Evolutionary conservation across 2,888 invertebrate genomes (phyloP).

Genomic region (Drosophila demipolita): DNA sequence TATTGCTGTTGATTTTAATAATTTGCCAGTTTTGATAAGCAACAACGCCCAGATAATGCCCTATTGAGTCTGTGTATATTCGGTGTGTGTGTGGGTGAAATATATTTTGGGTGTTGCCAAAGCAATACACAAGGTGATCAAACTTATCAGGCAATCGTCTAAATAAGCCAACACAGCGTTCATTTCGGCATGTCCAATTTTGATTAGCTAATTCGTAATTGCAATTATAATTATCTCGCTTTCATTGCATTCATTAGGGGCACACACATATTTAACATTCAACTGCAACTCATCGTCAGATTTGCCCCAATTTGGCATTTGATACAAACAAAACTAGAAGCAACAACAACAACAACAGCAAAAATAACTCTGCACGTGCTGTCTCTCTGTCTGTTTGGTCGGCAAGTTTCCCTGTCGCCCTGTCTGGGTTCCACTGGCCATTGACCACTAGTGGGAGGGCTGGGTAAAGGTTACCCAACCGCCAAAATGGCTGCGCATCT

Average conservation of each 20-base stretch:
- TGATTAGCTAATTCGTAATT: slow-evolving; percentile 22
- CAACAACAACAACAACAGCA: slow-evolving; percentile 12
- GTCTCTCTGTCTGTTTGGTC: background rate
- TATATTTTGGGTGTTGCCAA: slow-evolving; percentile 12
- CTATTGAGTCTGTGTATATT: slow-evolving; percentile 40
- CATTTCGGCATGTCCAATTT: slow-evolving; percentile 20
- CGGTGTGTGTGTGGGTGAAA: background rate
- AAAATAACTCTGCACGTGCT: background rate
- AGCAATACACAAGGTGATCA: background rate
- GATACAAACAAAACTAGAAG: background rate
- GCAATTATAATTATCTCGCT: slow-evolving; percentile 35
- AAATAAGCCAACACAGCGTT: background rate
- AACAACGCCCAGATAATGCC: slow-evolving; percentile 60
- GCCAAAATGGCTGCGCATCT: background rate
- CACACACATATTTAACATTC: background rate
- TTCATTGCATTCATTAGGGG: slow-evolving; percentile 37
- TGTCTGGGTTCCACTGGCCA: background rate
- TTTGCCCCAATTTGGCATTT: slow-evolving; percentile 12
- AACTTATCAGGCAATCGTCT: background rate
- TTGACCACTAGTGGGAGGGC: no score
- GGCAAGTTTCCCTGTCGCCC: background rate
- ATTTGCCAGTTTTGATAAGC: slow-evolving; percentile 54
- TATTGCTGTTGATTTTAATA: slow-evolving; percentile 78
- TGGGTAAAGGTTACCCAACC: background rate
- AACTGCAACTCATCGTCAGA: background rate